phyloP scores from a whole-genome alignment of 2,888 invertebrate genomes.

The Synergus umbraculus region DNA sequence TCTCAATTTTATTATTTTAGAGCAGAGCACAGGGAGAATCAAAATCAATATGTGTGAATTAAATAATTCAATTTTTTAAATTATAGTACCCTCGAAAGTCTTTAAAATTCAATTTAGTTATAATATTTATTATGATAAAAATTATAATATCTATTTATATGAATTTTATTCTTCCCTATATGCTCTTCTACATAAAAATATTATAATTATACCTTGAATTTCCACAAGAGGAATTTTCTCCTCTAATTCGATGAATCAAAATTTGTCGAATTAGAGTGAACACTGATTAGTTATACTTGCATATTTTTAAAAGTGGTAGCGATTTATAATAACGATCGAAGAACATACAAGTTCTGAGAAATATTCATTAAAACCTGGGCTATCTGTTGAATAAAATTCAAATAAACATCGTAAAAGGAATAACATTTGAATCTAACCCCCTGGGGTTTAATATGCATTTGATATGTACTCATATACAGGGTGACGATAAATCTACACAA shows the following conservation, averaged over 20 bases:
- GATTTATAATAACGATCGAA: conserved; percentile 31
- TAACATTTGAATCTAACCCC: conserved; percentile 8
- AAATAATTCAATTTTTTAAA: too few relatives aligned
- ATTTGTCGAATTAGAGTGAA: conserved; percentile 18
- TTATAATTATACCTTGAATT: conserved; percentile 16
- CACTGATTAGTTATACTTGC: conserved; percentile 4
- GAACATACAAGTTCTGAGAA: conserved; percentile 10
- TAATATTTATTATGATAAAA: not conserved
- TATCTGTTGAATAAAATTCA: not conserved
- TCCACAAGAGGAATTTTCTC: conserved; percentile 8
- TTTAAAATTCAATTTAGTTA: too few relatives aligned
- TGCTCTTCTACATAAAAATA: not conserved
- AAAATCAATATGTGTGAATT: not conserved
- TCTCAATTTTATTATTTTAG: conserved; percentile 42
- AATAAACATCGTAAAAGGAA: not conserved
- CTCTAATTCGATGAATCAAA: conserved; percentile 18
- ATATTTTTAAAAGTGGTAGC: conserved; percentile 21
- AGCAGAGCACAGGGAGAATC: conserved; percentile 1
- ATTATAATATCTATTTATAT: not conserved
- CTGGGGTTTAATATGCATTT: conserved; percentile 33
- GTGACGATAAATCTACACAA: conserved; percentile 1
- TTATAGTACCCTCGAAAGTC: too few relatives aligned
- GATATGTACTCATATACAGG: conserved; percentile 40
- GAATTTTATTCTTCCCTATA: not conserved
- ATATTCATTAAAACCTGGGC: not conserved